These are phyloP conservation scores for Dugesia japonica DNA, from an alignment of 2,888 invertebrate species.

Conservation along the genomic window DNA sequence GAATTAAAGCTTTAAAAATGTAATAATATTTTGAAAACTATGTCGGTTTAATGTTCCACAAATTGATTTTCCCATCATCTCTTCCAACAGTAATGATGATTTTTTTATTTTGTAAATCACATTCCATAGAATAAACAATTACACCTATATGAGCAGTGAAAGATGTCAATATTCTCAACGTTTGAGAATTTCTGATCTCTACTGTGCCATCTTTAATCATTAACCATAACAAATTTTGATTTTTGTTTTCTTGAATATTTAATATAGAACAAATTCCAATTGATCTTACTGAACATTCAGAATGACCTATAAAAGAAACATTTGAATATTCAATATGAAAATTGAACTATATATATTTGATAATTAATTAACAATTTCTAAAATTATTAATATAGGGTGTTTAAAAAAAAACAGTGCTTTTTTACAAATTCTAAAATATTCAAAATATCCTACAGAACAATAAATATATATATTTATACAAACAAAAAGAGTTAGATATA, in stretches of 20 bases:
- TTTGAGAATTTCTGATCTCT: neutral
- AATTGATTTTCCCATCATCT: neutral
- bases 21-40: no score
- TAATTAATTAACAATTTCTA: no score
- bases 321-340: no score
- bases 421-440: no score
- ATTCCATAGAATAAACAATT: neutral
- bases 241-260: neutral
- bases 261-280: neutral
- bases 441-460: no score
- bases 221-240: neutral
- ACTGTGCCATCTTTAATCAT: neutral
- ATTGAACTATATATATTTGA: no score
- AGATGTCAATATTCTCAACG: neutral
- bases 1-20: no score
- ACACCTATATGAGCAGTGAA: neutral
- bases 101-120: neutral
- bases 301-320: neutral
- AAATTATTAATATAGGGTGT: no score
- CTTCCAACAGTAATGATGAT: neutral
- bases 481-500: no score
- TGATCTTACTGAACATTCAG: neutral
- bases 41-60: neutral
- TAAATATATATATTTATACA: no score
- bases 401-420: no score